Evolutionary conservation across 1,140 invertebrate species (phyloP).

Genomic region (Euura saliciscinereae): DNA sequence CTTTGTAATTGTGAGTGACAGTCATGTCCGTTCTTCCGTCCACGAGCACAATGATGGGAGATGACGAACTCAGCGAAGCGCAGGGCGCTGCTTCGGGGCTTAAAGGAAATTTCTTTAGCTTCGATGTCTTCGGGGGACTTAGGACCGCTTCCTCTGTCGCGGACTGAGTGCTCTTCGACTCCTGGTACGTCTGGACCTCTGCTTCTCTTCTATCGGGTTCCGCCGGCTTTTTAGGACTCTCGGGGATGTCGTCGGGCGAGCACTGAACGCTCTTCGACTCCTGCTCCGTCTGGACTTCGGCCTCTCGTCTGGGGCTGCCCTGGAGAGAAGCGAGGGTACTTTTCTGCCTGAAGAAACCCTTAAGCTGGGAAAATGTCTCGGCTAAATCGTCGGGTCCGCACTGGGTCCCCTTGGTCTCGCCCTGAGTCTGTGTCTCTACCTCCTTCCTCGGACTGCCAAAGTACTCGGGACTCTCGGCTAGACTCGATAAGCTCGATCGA

Average conservation of each 20-base stretch:
- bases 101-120: background rate
- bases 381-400: slow-evolving; percentile 44
- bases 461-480: slow-evolving; percentile 20
- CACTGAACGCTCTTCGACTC: slow-evolving; percentile 51
- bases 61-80: slow-evolving; percentile 16
- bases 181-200: slow-evolving; percentile 50
- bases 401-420: slow-evolving; percentile 49
- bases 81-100: slow-evolving; percentile 15
- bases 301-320: slow-evolving; percentile 38
- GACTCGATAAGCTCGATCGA: background rate
- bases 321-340: background rate
- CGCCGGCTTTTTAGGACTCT: slow-evolving; percentile 12
- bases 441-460: slow-evolving; percentile 41
- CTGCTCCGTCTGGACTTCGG: slow-evolving; percentile 40
- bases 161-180: slow-evolving; percentile 46
- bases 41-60: slow-evolving; percentile 37
- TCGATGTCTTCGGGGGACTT: background rate
- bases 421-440: slow-evolving; percentile 50
- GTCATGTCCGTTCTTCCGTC: slow-evolving; percentile 51
- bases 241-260: background rate
- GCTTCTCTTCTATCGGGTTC: slow-evolving; percentile 38
- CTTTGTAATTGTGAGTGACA: slow-evolving; percentile 48
- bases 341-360: slow-evolving; percentile 1
- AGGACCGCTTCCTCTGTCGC: slow-evolving; percentile 22
- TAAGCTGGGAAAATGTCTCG: background rate